Percentiles rank a stretch among this genome's conserved stretches.
These are phyloP conservation scores for Brachyalestes nurse DNA, from an alignment of 2,797 vertebrate genomes.

Conservation along the genomic window DNA sequence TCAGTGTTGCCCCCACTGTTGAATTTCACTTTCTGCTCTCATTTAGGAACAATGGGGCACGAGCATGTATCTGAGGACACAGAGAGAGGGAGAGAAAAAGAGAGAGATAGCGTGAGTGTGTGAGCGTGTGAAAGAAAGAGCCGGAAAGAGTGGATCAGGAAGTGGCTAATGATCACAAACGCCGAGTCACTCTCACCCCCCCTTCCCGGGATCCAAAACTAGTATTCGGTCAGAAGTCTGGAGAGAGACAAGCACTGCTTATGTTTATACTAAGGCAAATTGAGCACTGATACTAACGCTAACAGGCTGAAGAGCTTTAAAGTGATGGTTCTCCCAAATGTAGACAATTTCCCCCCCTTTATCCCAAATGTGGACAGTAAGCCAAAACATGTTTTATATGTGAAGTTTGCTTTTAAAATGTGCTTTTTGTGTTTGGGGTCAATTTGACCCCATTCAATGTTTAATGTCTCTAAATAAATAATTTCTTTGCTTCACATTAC, in stretches of 20 bases:
- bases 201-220: not conserved
- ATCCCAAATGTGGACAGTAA: too few relatives aligned
- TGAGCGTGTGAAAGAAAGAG: not conserved
- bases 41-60: not conserved
- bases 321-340: not conserved
- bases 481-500: too few relatives aligned
- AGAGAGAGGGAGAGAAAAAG: conserved; percentile 9
- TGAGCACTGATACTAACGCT: not conserved
- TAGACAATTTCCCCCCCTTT: too few relatives aligned
- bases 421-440: too few relatives aligned
- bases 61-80: not conserved
- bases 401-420: too few relatives aligned
- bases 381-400: too few relatives aligned
- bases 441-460: too few relatives aligned
- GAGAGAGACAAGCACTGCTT: not conserved
- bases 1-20: not conserved
- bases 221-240: not conserved
- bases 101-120: not conserved
- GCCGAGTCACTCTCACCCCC: conserved; percentile 13
- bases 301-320: not conserved
- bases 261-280: not conserved
- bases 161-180: conserved; percentile 20
- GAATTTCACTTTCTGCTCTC: not conserved
- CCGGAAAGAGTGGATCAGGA: conserved; percentile 28
- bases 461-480: too few relatives aligned